Evolutionary conservation across 2,113 vertebrate genomes (phyloP).

Genomic region (Blennius ocellaris): DNA sequence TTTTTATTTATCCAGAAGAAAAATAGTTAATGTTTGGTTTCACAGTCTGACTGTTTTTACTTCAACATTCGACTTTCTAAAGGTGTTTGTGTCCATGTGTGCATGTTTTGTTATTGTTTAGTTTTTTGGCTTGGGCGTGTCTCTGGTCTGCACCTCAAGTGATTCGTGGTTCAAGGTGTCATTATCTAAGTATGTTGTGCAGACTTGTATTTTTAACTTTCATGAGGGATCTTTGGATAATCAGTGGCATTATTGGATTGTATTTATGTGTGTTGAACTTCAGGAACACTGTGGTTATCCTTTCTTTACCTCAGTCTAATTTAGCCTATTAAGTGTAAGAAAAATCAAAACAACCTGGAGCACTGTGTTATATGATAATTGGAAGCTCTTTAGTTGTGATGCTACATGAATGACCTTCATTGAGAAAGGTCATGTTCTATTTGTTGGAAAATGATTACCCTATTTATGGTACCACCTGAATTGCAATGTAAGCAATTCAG

Average conservation of each 20-base stretch:
- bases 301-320: slow-evolving; percentile 23
- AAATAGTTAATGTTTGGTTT: too few relatives aligned
- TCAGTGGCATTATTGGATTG: slow-evolving; percentile 57
- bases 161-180: slow-evolving; percentile 70
- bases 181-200: slow-evolving; percentile 38
- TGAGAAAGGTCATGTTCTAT: not conserved
- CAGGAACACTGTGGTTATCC: slow-evolving; percentile 52
- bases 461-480: not conserved
- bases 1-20: too few relatives aligned
- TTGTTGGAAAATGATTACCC: not conserved
- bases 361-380: not conserved
- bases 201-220: slow-evolving; percentile 67
- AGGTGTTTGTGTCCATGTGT: not conserved
- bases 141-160: slow-evolving; percentile 13
- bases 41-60: too few relatives aligned
- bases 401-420: slow-evolving; percentile 10
- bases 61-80: too few relatives aligned
- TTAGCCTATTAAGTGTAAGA: not conserved
- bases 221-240: slow-evolving; percentile 65
- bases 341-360: slow-evolving; percentile 16
- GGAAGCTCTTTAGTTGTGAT: not conserved
- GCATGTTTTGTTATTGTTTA: not conserved
- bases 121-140: slow-evolving; percentile 8
- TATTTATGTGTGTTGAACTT: slow-evolving; percentile 48
- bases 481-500: not conserved